Evolutionary conservation across 2,113 vertebrate genomes (phyloP), one percentile per base, ranked within the genome.

Genomic region (Aix galericulata): DNA sequence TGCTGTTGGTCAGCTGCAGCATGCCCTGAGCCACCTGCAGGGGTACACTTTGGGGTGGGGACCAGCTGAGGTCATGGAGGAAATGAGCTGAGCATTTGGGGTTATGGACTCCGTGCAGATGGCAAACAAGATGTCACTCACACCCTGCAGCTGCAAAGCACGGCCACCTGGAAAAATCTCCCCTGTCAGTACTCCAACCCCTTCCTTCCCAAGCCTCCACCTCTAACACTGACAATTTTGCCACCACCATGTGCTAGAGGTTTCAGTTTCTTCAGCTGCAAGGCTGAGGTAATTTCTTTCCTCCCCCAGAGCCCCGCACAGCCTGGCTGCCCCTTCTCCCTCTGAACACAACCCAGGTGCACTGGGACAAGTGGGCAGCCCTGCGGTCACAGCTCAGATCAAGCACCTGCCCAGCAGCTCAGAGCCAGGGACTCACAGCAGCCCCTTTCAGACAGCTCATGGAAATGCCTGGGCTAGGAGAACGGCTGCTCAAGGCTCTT

Each of bases 91-190:
- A 21, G n/a, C 1, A 55, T 55, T 1, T 26, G 40, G n/a, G n/a
- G 69, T 16, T 20, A 18, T 3, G 25, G 46, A 27, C 31, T 29
- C 63, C 16, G 21, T 31, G 55, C 40, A 1, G 8, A 3, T 5
- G 62, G 20, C 34, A 25, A 56, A 13, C 4, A 8, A 26, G 2
- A 2, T 6, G 1, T 9, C 15, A 11, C 40, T 40, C 0, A 1
- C 25, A 52, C 38, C 58, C 4, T 2, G 68, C 52, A 60, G 44
- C 67, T 80, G 53, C 1, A 1, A 68, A 29, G n/a, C 62, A 34
- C 20, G 17, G 18, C 32, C 25, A 31, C 38, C 53, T 14, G 60
- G 38, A 86, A 38, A 16, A 32, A 42, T 23, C 14, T 58, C 11
- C 25, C 13, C 29, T 2, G 0, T 42, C 66, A 21, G 42, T 59